Percentiles rank a stretch among this genome's conserved stretches.
Evolutionary conservation across 1,140 invertebrate species (phyloP).

Genomic region (Cydia fagiglandana): DNA sequence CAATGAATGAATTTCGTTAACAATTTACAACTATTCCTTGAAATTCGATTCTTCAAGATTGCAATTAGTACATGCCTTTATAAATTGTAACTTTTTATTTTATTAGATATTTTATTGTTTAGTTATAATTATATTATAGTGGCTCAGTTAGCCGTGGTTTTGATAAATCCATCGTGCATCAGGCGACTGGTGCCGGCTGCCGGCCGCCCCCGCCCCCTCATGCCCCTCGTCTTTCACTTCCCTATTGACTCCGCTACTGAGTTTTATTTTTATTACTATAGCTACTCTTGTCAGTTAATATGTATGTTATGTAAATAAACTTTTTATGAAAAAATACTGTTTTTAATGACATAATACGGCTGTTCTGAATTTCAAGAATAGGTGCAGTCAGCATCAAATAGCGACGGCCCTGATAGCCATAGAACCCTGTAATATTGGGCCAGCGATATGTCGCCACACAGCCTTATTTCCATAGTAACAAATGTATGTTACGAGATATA

Average conservation of each 20-base stretch:
- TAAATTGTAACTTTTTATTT: slow-evolving; percentile 42
- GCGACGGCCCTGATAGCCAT: too few species aligned
- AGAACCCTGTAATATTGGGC: too few species aligned
- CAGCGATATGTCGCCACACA: too few species aligned
- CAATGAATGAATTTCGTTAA: slow-evolving; percentile 28
- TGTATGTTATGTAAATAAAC: slow-evolving; percentile 76
- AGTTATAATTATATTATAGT: slow-evolving; percentile 44
- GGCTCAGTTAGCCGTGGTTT: slow-evolving; percentile 41
- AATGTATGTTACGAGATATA: too few species aligned
- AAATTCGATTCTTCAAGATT: slow-evolving; percentile 28
- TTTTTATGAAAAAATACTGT: slow-evolving; percentile 63
- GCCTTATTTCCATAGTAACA: too few species aligned
- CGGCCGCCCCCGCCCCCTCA: slow-evolving; percentile 32
- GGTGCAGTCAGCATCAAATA: not conserved
- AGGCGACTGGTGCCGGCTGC: slow-evolving; percentile 33
- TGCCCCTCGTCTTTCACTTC: slow-evolving; percentile 38
- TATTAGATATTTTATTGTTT: slow-evolving; percentile 47
- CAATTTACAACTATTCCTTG: slow-evolving; percentile 24
- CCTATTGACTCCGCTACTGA: slow-evolving; percentile 49
- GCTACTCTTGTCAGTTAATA: slow-evolving; percentile 67
- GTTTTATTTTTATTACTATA: slow-evolving; percentile 63
- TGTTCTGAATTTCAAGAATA: not conserved
- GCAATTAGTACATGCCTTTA: slow-evolving; percentile 39
- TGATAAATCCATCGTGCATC: slow-evolving; percentile 37
- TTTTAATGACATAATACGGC: slow-evolving; percentile 36